Percentiles rank a stretch among this genome's conserved stretches.
These are phyloP conservation scores for Drosophila kurseongensis DNA, from an alignment of 1,140 invertebrate species.

Conservation along the genomic window DNA sequence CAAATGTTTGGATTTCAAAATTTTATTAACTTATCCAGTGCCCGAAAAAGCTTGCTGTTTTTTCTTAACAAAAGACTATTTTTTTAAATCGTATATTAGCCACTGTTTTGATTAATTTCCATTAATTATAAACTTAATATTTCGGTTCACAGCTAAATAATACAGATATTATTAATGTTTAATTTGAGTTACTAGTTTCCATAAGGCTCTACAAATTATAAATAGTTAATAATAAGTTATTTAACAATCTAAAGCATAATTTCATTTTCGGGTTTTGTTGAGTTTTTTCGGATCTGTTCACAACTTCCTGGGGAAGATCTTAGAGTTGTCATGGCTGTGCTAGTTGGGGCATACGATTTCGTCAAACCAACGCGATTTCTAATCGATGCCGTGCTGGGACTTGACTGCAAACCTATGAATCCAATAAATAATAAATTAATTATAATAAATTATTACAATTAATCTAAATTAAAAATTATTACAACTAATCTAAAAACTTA, in stretches of 20 bases:
- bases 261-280: conserved; percentile 20
- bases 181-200: conserved; percentile 22
- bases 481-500: not conserved
- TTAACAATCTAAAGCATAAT: conserved; percentile 28
- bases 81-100: not conserved
- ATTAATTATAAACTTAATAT: conserved; percentile 28
- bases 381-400: conserved; percentile 11
- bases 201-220: conserved; percentile 29
- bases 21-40: too few species aligned
- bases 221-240: conserved; percentile 13
- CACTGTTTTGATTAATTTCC: not conserved
- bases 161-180: conserved; percentile 18
- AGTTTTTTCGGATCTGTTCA: conserved; percentile 16
- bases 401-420: conserved; percentile 14
- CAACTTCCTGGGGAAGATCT: conserved; percentile 15
- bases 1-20: too few species aligned
- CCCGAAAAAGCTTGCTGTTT: too few species aligned
- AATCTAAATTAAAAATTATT: too few species aligned
- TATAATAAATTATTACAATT: too few species aligned
- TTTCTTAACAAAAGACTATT: not conserved
- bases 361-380: conserved; percentile 16
- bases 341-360: conserved; percentile 31
- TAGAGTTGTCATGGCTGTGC: conserved; percentile 23
- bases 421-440: too few species aligned
- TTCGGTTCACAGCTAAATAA: conserved; percentile 39